Conservation (phyloP, 2,888 invertebrate genomes). For the Apocheima hispidaria region DNA sequence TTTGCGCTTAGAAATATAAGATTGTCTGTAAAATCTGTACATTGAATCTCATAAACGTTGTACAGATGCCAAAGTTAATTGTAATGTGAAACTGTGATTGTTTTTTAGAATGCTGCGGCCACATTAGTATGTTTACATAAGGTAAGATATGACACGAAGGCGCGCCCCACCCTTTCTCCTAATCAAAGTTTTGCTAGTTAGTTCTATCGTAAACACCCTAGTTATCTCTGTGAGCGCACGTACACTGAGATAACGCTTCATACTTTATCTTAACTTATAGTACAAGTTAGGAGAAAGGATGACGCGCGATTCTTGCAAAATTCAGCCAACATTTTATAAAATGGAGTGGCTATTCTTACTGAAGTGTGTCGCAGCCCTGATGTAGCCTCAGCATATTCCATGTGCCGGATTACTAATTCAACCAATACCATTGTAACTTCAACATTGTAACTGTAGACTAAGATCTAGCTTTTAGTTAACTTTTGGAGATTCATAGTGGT, state of each 20-base stretch:
- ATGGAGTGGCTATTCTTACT: not conserved
- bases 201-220: too few relatives aligned
- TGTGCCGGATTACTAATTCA: conserved; percentile 19
- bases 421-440: conserved; percentile 19
- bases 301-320: too few relatives aligned
- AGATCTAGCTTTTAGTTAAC: conserved; percentile 60
- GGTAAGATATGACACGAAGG: too few relatives aligned
- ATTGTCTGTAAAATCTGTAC: conserved; percentile 46
- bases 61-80: conserved; percentile 59
- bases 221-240: too few relatives aligned
- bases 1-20: conserved; percentile 56
- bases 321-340: too few relatives aligned
- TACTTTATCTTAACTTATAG: too few relatives aligned
- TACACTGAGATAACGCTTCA: too few relatives aligned
- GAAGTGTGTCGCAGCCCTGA: conserved; percentile 1
- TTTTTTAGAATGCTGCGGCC: conserved; percentile 37
- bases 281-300: too few relatives aligned
- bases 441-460: conserved; percentile 40
- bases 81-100: conserved; percentile 44
- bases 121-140: conserved; percentile 8
- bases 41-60: conserved; percentile 29
- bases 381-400: conserved; percentile 8
- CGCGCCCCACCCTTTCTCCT: too few relatives aligned
- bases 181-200: too few relatives aligned
- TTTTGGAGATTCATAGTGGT: conserved; percentile 66